Conservation (phyloP, 2,888 invertebrate species). For the Caenorhabditis sp. region DNA sequence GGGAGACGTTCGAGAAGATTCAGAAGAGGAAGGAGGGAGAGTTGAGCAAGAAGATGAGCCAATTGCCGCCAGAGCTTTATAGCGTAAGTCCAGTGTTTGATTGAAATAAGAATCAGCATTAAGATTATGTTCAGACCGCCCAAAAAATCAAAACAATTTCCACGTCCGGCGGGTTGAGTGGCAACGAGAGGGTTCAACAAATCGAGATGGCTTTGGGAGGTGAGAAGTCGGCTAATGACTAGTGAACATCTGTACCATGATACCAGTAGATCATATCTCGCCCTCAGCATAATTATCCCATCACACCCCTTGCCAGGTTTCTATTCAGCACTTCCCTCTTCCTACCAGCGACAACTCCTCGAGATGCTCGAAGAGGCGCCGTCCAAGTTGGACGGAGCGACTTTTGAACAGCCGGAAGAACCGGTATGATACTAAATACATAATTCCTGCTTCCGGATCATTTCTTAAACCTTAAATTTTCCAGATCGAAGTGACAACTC, state of each 20-base stretch:
- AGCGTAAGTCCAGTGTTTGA: slow-evolving; percentile 25
- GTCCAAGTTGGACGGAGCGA: slow-evolving; percentile 50
- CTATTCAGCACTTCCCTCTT: slow-evolving; percentile 56
- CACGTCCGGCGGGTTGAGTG: slow-evolving; percentile 56
- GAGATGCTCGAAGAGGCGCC: slow-evolving; percentile 44
- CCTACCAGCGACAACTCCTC: slow-evolving; percentile 48
- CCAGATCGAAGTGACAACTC: slow-evolving; percentile 41
- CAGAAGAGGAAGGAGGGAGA: slow-evolving; percentile 50
- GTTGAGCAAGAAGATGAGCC: slow-evolving; percentile 43
- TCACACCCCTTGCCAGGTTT: slow-evolving; percentile 34
- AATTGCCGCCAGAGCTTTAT: slow-evolving; percentile 61
- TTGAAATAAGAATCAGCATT: too few species aligned
- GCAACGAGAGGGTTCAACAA: slow-evolving; percentile 51
- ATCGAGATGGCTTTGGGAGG: slow-evolving; percentile 49
- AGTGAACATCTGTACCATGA: slow-evolving; percentile 3
- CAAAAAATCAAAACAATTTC: slow-evolving; percentile 51
- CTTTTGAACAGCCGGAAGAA: slow-evolving; percentile 40
- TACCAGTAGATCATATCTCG: neutral
- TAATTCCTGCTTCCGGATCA: too few species aligned
- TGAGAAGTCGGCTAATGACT: neutral
- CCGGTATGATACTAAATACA: slow-evolving; percentile 18
- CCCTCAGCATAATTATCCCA: neutral
- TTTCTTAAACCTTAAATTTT: neutral
- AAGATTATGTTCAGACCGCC: too few species aligned
- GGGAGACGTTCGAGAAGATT: slow-evolving; percentile 48